Evolutionary conservation across 2,797 vertebrate genomes (phyloP).

Genomic region (Myotis pilosus): DNA sequence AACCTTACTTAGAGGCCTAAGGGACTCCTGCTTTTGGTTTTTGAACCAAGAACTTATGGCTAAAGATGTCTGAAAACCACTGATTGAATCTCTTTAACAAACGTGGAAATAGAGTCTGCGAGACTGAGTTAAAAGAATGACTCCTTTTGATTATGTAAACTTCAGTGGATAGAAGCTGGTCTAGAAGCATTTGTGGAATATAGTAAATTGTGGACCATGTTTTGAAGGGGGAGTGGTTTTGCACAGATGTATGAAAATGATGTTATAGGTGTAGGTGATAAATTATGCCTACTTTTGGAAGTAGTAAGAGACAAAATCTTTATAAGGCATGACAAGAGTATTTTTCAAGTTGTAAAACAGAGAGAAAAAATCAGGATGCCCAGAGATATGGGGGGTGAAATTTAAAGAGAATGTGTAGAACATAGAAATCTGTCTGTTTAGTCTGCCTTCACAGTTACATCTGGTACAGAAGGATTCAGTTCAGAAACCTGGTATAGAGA

Average conservation of each 20-base stretch:
- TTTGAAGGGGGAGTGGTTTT: background rate
- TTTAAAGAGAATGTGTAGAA: background rate
- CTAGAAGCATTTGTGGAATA: background rate
- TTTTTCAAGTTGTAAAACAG: background rate
- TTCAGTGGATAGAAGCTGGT: background rate
- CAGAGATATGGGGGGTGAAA: background rate
- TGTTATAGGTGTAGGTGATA: background rate
- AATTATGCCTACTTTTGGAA: background rate
- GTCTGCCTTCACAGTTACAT: background rate
- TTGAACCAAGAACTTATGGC: background rate
- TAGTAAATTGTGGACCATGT: background rate
- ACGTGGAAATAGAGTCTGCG: background rate
- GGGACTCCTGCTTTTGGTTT: background rate
- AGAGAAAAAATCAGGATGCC: background rate
- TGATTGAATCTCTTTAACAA: background rate
- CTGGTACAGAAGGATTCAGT: background rate
- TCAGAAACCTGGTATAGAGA: background rate
- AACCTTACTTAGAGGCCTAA: background rate
- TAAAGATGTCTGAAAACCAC: conserved; percentile 1
- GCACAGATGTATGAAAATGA: background rate
- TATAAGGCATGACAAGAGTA: background rate
- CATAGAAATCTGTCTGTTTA: background rate
- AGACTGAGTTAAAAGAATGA: background rate
- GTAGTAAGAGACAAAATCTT: background rate
- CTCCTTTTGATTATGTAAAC: background rate